phyloP scores from a whole-genome alignment of 2,888 invertebrate species.

The Sphinx pinastri region DNA sequence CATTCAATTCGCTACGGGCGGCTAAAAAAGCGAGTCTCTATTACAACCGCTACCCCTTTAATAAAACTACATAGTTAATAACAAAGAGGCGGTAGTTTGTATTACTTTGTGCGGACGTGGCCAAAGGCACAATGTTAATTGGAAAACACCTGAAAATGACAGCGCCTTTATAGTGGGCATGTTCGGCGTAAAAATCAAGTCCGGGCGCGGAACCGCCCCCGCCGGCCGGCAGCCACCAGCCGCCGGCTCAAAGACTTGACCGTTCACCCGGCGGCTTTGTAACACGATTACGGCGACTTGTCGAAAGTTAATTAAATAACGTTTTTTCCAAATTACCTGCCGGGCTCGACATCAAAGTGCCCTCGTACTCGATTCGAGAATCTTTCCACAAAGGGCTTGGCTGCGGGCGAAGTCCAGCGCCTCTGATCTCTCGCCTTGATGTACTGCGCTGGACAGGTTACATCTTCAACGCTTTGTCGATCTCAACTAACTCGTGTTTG shows the following conservation, averaged over 20 bases:
- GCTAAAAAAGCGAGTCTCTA: conserved; percentile 44
- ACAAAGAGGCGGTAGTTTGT: conserved; percentile 67
- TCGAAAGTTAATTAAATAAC: conserved; percentile 84
- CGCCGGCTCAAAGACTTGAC: conserved; percentile 76
- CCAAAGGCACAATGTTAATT: conserved; percentile 82
- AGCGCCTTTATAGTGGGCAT: conserved; percentile 77
- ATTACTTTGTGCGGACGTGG: conserved; percentile 69
- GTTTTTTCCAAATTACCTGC: conserved; percentile 83
- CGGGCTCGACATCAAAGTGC: conserved; percentile 77
- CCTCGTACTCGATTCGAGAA: conserved; percentile 63
- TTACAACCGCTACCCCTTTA: conserved; percentile 63
- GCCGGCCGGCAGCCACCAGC: conserved; percentile 43
- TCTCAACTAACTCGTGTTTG: conserved; percentile 13
- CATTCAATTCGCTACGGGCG: neutral
- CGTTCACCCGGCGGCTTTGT: conserved; percentile 78
- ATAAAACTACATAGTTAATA: conserved; percentile 69
- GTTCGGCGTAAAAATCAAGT: conserved; percentile 82
- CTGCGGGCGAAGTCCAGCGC: conserved; percentile 69
- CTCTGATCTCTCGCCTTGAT: conserved; percentile 60
- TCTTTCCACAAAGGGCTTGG: conserved; percentile 74
- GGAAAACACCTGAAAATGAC: conserved; percentile 82
- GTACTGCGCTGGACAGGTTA: conserved; percentile 68
- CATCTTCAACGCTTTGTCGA: conserved; percentile 22
- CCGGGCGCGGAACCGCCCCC: conserved; percentile 52
- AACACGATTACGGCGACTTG: conserved; percentile 82